Percentiles rank a stretch among this genome's conserved stretches.
These are phyloP conservation scores for Forbesichthys papilliferus DNA, from an alignment of 2,113 vertebrate genomes.

Conservation along the genomic window DNA sequence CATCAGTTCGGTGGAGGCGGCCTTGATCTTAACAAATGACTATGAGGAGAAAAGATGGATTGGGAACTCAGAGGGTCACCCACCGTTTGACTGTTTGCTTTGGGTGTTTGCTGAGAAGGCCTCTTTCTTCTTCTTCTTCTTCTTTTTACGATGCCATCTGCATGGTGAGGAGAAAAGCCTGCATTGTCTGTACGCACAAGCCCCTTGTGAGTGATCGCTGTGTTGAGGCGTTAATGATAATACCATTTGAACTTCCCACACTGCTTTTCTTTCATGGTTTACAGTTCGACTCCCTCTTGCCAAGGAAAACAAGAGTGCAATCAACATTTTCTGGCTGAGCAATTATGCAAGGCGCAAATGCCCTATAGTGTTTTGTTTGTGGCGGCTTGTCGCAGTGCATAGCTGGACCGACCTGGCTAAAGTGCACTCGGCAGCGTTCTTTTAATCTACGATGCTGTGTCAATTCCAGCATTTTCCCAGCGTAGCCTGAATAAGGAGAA, in stretches of 20 bases:
- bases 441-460: not conserved
- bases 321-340: slow-evolving; percentile 72
- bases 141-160: slow-evolving; percentile 77
- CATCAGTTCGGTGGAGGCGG: slow-evolving; percentile 40
- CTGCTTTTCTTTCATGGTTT: slow-evolving; percentile 63
- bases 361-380: slow-evolving; percentile 64
- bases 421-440: slow-evolving; percentile 41
- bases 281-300: slow-evolving; percentile 51
- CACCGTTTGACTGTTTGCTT: slow-evolving; percentile 80
- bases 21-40: slow-evolving; percentile 68
- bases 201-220: slow-evolving; percentile 71
- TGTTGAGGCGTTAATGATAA: slow-evolving; percentile 71
- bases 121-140: slow-evolving; percentile 32
- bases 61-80: slow-evolving; percentile 71
- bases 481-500: slow-evolving; percentile 3
- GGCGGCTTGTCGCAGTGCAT: slow-evolving; percentile 62
- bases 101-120: slow-evolving; percentile 74
- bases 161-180: slow-evolving; percentile 57
- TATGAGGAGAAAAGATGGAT: slow-evolving; percentile 79
- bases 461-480: slow-evolving; percentile 9
- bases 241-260: slow-evolving; percentile 77
- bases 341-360: slow-evolving; percentile 68
- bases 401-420: slow-evolving; percentile 30
- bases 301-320: slow-evolving; percentile 73
- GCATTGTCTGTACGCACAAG: slow-evolving; percentile 67